Base-by-base conservation (phyloP, 1,140 invertebrate species). In the Uloborus diversus region DNA sequence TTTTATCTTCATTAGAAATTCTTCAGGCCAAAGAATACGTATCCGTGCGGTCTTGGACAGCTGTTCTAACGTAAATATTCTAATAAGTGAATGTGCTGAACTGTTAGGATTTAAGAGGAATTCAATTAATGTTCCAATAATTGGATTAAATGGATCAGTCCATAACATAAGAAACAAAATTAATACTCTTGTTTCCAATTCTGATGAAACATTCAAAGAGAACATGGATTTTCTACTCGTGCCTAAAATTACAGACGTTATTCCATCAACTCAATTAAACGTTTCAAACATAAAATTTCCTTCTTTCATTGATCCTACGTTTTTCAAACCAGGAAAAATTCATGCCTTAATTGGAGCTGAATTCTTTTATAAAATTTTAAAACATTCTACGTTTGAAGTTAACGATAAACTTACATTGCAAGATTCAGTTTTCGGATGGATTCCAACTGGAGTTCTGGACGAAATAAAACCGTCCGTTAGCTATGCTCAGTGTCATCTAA, bases 291-390 rank as follows among this genome's bases (percentile, higher is more conserved):
- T 61, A 3, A 2, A 2, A 27, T 61, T 28, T 3, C 57, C 57
- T 28, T 9, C 1, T 13, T 30, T 30, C 32, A 61, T 61, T 28
- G 57, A 61, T 9, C 57, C 57, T 13, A 33, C 25, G 7, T 61
- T 28, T 61, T 61, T 13, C n/a, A 61, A 61, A 61, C 57, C 57
- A 33, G 57, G 57, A 28, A 61, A 61, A 61, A 61, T 61, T 27
- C 25, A 28, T 61, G 11, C 11, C 0, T 28, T 61, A 27, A 61
- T 61, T 1, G 25, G 57, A 11, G 25, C 3, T 14, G 30, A 61
- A 28, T 13, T 61, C 11, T 61, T 61, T 30, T 61, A 13, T 33
- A 33, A 61, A 30, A 4, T 30, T 61, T 61, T 61, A 61, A 61
- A 61, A 30, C 57, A 28, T 4, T 9, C 7, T 4, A 28, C 27